Evolutionary conservation across 2,113 vertebrate genomes (phyloP), one percentile per base, ranked within the genome.

Genomic region (Speoplatyrhinus poulsoni): DNA sequence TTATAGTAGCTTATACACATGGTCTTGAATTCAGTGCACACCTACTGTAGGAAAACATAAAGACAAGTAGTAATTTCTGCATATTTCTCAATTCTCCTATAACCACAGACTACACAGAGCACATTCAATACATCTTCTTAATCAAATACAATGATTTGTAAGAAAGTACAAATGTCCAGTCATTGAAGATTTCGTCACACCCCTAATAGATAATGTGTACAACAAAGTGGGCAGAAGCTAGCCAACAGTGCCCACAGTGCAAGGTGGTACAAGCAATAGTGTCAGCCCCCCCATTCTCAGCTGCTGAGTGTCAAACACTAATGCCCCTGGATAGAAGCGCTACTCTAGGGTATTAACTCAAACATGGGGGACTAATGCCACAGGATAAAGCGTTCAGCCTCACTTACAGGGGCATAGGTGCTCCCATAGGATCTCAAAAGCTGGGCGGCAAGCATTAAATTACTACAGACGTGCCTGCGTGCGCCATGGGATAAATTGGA

Each of bases 341-440:
- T 76, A 83, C 87, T 88, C 86, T 68, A 50, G 83, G 86, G 86
- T 92, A 90, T 91, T 92, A 90, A 89, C 79, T 91, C 85, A 89
- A 89, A 92, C 88, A 89, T 85, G 85, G 88, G 85, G 75, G 70
- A 82, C 86, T 90, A 88, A 91, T 87, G 80, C 85, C 83, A 87
- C 26, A 15, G 88, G 87, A 88, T 90, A 85, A 89, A 91, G 84
- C 60, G 65, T 89, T 89, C 86, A 80, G 85, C 82, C 73, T 80
- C 89, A 89, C 83, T 88, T 89, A 86, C 82, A 81, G 82, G 80
- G 87, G 80, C 73, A 81, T 67, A 58, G 81, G 73, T 83, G 76
- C 82, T 87, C 88, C 85, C 85, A 65, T 62, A 62, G 83, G 83
- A 88, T 89, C 86, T 88, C 60, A 69, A 61, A 79, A 80, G 70